phyloP scores from a whole-genome alignment of 2,888 invertebrate species.

The Gryllus longicercus region DNA sequence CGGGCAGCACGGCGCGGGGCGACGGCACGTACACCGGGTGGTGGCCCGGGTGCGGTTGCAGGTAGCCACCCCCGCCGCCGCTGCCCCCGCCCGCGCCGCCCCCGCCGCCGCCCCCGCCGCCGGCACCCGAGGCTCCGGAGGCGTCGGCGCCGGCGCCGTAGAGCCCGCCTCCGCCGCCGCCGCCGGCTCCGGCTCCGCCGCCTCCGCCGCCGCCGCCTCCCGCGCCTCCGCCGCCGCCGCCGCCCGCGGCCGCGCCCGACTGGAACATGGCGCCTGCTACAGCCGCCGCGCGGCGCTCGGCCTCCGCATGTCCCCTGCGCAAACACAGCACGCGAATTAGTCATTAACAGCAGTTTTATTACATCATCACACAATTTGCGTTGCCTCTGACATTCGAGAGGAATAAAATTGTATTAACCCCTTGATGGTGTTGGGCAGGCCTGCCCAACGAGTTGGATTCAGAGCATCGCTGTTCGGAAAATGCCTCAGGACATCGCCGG shows the following conservation, averaged over 20 bases:
- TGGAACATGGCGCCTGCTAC: neutral
- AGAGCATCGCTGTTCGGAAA: too few species aligned
- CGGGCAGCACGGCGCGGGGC: conserved; percentile 52
- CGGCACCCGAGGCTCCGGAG: conserved; percentile 39
- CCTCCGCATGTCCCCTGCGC: conserved; percentile 11
- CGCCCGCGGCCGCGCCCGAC: neutral
- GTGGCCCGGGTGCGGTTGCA: conserved; percentile 21
- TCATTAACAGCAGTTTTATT: too few species aligned
- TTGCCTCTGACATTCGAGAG: too few species aligned
- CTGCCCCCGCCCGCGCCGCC: conserved; percentile 38
- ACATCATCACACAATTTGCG: too few species aligned
- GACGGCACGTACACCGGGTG: conserved; percentile 66
- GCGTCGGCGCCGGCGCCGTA: conserved; percentile 45
- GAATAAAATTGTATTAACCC: too few species aligned
- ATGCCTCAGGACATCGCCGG: too few species aligned
- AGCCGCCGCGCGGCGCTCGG: conserved; percentile 20
- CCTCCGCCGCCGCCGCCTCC: conserved; percentile 38
- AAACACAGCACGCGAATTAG: neutral
- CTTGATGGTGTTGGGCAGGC: too few species aligned
- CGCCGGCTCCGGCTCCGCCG: neutral
- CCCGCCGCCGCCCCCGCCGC: neutral
- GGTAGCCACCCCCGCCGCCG: conserved; percentile 44
- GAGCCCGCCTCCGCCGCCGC: conserved; percentile 35
- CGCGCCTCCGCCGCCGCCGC: conserved; percentile 20
- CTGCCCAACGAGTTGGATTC: too few species aligned